A percentile compares a stretch with the other conserved stretches of the same genome.
phyloP scores from a whole-genome alignment of 2,888 invertebrate species.

The Sarcophaga carnaria region DNA sequence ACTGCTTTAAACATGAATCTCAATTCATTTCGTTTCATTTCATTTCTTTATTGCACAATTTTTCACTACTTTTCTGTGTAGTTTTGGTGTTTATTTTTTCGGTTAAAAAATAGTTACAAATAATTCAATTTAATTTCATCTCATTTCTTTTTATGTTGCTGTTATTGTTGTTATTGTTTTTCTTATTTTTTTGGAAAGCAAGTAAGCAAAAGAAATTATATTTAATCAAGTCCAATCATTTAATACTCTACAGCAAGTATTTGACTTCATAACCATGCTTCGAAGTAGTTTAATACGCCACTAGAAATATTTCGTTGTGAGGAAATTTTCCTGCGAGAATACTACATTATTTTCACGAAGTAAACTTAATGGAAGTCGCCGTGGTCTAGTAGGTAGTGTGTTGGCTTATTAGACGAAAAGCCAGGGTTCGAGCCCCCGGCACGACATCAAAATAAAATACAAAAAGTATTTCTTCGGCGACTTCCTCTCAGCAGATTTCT shows the following conservation, averaged over 20 bases:
- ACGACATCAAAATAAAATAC: no score
- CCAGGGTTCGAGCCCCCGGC: no score
- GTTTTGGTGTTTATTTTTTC: not conserved
- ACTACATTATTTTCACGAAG: no score
- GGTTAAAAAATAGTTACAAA: constrained; percentile 2
- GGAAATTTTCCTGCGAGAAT: no score
- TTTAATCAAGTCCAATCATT: constrained; percentile 15
- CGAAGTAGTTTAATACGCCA: not conserved
- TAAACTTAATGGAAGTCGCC: no score
- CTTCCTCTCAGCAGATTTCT: no score
- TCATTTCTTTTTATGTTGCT: not conserved
- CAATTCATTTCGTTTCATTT: not conserved
- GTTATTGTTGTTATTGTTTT: not conserved
- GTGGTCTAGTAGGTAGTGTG: no score
- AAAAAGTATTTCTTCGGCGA: no score
- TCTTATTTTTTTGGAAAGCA: not conserved
- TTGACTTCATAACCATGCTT: not conserved
- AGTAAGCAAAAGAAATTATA: constrained; percentile 28
- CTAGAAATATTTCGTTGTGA: not conserved
- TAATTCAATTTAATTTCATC: constrained; percentile 50
- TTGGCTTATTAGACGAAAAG: no score
- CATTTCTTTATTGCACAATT: constrained; percentile 38
- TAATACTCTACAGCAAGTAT: constrained; percentile 38
- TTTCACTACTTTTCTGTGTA: not conserved
- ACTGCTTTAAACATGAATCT: constrained; percentile 16